Conservation (phyloP, 2,888 invertebrate species). For the Platyscelio sp. region DNA sequence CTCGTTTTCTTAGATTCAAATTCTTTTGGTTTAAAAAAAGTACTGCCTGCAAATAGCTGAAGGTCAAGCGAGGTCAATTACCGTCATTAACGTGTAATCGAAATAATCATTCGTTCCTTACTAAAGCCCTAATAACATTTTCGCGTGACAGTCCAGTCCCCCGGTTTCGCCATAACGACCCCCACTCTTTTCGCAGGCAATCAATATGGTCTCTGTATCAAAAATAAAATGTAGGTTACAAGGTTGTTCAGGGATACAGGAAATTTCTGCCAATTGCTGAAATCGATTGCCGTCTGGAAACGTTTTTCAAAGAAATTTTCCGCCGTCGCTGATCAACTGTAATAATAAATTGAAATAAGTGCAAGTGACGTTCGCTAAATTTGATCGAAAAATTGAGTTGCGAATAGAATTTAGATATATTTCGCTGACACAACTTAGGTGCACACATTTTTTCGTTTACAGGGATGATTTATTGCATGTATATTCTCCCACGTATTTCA, state of each 20-base stretch:
- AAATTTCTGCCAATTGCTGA: neutral
- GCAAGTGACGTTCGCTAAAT: no score
- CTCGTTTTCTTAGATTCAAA: slow-evolving; percentile 3
- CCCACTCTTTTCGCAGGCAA: slow-evolving; percentile 6
- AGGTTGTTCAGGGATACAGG: slow-evolving; percentile 10
- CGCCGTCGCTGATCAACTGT: no score
- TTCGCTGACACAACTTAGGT: no score
- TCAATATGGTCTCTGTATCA: slow-evolving; percentile 45
- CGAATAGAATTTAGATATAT: no score
- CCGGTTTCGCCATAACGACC: no score
- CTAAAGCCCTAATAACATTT: slow-evolving; percentile 42
- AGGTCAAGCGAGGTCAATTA: slow-evolving; percentile 38
- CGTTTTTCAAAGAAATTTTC: no score
- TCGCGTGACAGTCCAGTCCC: slow-evolving; percentile 39
- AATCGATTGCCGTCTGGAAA: no score
- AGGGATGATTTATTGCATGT: no score
- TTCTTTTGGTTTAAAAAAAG: neutral
- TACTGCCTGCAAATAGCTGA: neutral
- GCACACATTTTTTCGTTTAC: no score
- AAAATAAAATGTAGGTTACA: slow-evolving; percentile 36
- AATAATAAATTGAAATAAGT: no score
- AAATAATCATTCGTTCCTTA: slow-evolving; percentile 28
- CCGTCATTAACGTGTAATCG: slow-evolving; percentile 41
- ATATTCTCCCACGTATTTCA: no score
- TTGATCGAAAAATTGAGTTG: no score